A percentile compares a stretch with the other conserved stretches of the same genome.
Conservation (phyloP, 1,140 invertebrate genomes). For the Gerris buenoi region DNA sequence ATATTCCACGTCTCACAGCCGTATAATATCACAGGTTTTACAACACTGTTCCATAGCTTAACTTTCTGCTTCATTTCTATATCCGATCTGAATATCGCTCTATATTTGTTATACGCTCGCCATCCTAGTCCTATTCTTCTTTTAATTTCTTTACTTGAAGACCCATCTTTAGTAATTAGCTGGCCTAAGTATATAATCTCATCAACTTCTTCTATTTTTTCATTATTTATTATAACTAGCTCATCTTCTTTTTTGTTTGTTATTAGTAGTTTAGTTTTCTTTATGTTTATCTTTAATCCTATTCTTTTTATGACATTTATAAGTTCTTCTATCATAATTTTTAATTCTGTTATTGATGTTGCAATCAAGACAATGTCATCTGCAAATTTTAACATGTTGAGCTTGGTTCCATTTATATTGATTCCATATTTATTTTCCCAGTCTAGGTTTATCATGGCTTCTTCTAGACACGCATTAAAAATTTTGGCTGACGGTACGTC, state of each 20-base stretch:
- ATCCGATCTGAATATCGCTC: background rate
- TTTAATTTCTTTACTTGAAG: background rate
- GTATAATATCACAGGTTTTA: background rate
- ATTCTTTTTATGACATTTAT: background rate
- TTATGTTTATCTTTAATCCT: background rate
- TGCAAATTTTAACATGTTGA: background rate
- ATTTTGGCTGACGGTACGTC: background rate
- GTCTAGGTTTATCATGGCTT: background rate
- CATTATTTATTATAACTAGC: background rate
- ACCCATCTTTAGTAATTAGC: background rate
- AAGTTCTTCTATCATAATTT: background rate
- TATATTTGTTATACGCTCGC: background rate
- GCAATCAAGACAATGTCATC: background rate
- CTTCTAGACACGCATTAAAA: background rate
- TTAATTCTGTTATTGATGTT: background rate
- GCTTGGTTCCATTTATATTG: background rate
- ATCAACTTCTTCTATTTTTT: background rate
- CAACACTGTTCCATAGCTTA: background rate
- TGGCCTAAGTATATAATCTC: background rate
- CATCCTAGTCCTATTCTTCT: background rate
- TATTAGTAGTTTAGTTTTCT: background rate
- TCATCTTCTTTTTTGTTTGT: background rate
- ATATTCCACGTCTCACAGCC: background rate
- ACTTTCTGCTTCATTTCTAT: background rate
- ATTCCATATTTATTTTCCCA: background rate